These are phyloP conservation scores for Lamprotornis superbus DNA, from an alignment of 2,113 vertebrate species.

Conservation along the genomic window DNA sequence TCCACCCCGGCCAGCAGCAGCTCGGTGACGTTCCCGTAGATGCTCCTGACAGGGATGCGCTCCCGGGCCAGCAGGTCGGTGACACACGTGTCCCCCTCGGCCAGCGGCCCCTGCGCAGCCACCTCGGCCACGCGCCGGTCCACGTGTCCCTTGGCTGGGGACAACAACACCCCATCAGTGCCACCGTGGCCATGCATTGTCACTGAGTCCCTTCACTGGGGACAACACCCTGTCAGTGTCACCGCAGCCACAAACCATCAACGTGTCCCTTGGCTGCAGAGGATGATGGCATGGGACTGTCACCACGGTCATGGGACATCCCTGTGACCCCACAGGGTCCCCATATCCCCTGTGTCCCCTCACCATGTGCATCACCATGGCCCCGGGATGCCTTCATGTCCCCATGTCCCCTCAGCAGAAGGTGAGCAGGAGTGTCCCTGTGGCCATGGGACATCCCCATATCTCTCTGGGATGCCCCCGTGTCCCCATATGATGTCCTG, in stretches of 20 bases:
- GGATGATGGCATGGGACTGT: neutral
- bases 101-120: neutral
- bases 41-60: neutral
- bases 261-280: neutral
- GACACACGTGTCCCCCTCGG: neutral
- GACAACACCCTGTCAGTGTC: rapidly evolving
- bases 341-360: neutral
- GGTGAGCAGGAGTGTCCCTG: neutral
- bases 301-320: neutral
- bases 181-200: rapidly evolving
- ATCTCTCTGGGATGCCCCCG: rapidly evolving
- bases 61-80: neutral
- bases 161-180: neutral
- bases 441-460: neutral
- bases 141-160: slow-evolving; percentile 1
- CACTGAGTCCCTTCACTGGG: neutral
- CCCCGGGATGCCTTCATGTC: neutral
- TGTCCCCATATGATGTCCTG: neutral
- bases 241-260: rapidly evolving
- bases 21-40: neutral
- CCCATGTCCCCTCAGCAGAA: neutral
- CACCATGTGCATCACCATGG: neutral
- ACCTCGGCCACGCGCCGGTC: neutral
- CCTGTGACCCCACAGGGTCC: neutral
- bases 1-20: slow-evolving; percentile 25